A percentile compares a stretch with the other conserved stretches of the same genome.
These are phyloP conservation scores for Helogale parvula DNA, from an alignment of 2,113 vertebrate genomes.

Conservation along the genomic window DNA sequence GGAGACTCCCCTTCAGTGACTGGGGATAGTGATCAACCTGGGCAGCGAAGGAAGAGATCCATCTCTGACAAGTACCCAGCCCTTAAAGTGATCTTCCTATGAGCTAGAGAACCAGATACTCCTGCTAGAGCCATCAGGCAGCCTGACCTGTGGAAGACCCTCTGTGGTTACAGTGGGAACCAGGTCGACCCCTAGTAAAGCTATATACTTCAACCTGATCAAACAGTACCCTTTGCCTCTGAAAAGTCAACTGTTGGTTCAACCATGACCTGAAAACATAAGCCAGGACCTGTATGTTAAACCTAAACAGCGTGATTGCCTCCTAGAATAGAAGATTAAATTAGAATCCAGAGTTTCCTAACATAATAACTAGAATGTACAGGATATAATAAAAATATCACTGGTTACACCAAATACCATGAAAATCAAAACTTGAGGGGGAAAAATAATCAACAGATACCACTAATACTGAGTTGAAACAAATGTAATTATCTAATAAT, in stretches of 20 bases:
- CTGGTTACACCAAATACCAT: neutral
- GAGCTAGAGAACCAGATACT: neutral
- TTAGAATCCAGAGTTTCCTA: neutral
- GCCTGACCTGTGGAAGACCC: accelerated
- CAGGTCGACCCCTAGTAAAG: neutral
- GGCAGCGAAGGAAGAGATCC: neutral
- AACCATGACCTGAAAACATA: neutral
- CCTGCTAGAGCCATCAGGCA: neutral
- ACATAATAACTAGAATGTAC: neutral
- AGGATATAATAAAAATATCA: neutral
- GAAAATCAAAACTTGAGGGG: neutral
- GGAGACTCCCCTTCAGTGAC: neutral
- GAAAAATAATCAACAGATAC: neutral
- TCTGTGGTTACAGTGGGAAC: neutral
- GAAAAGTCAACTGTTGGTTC: neutral
- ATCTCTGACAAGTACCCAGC: neutral
- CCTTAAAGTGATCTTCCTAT: neutral
- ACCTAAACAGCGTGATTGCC: neutral
- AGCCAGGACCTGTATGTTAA: neutral
- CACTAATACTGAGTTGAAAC: neutral
- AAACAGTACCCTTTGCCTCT: neutral
- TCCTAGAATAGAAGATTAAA: neutral
- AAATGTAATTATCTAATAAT: neutral
- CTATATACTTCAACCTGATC: neutral
- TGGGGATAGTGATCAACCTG: accelerated